A percentile compares a stretch with the other conserved stretches of the same genome.
phyloP scores from a whole-genome alignment of 2,797 vertebrate genomes.

The Sebastes glaucus region DNA sequence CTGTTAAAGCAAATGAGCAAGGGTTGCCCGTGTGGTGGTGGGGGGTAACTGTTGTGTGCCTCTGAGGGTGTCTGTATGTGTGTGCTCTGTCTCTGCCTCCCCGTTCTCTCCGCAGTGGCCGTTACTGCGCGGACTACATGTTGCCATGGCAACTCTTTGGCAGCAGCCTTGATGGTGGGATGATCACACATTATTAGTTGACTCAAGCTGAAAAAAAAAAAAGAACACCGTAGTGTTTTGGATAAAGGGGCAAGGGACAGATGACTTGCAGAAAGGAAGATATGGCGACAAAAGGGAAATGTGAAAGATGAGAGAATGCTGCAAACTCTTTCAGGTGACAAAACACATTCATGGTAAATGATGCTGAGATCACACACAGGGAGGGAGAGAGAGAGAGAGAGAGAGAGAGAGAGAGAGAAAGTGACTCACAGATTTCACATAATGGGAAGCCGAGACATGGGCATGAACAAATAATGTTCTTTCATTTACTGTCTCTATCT shows the following conservation, averaged over 20 bases:
- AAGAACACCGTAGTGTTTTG: conserved; percentile 23
- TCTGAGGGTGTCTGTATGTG: conserved; percentile 3
- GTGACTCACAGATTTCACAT: background rate
- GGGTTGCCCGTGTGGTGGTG: conserved; percentile 32
- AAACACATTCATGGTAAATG: background rate
- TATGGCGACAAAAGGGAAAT: background rate
- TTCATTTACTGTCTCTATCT: background rate
- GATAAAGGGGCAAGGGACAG: conserved; percentile 22
- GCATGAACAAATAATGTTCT: background rate
- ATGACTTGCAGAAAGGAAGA: background rate
- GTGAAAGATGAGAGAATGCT: conserved; percentile 4
- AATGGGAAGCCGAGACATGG: background rate
- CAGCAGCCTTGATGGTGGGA: conserved; percentile 72
- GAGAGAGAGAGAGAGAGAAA: background rate
- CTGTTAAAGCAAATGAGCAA: conserved; percentile 70
- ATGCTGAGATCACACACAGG: background rate
- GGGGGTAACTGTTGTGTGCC: conserved; percentile 24
- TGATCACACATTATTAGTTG: conserved; percentile 76
- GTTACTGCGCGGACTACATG: conserved; percentile 59
- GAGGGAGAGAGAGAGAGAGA: background rate
- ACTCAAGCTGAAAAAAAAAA: conserved; percentile 33
- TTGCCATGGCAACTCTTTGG: conserved; percentile 77
- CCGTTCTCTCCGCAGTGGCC: conserved; percentile 60
- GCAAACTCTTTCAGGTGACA: background rate
- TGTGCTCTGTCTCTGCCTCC: conserved; percentile 28